Evolutionary conservation across 2,113 vertebrate species (phyloP), one percentile per base, ranked within the genome.

Genomic region (Heterotilapia buettikoferi): DNA sequence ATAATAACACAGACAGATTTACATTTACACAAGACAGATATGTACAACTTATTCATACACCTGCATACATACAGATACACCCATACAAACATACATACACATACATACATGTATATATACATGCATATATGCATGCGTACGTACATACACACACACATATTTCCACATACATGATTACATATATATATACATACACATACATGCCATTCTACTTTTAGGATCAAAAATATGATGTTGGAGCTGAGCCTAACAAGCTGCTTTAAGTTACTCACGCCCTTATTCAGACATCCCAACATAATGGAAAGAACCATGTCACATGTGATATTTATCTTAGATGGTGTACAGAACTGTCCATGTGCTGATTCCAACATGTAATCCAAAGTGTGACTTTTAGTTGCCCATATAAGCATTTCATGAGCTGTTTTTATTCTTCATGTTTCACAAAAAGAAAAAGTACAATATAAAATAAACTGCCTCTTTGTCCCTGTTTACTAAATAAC

Each of bases 71-170:
- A 56, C 53, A 56, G 2, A 56, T 12, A 24, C 21, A 24, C 11
- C 11, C 53, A 56, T 24, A 54, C n/a, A 24, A 12, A 54, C n/a
- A 54, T 11, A n/a, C 50, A n/a, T 19, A n/a, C 5, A 53, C 10
- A 43, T 3, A 43, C 0, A 43, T 1, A 14, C 1, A 14, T 1
- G 0, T 2, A 43, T 5, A 40, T 12, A 5, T 12, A 40, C 0
- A 12, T 36, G 33, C 36, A 36, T 36, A 36, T 38, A 38, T 38
- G 36, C 36, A 38, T 38, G 36, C 4, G 36, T 38, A 9, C 36
- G 3, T 38, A 38, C 36, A 38, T 38, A 9, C 36, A 38, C 36
- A 38, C 36, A 36, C 33, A 36, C 31, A 31, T 36, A 33, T 33
- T 33, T 7, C 31, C 31, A 33, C 31, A 33, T 33, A 31, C 31